These are phyloP conservation scores for Cistogaster globosa DNA, from an alignment of 2,888 invertebrate species.

Conservation along the genomic window DNA sequence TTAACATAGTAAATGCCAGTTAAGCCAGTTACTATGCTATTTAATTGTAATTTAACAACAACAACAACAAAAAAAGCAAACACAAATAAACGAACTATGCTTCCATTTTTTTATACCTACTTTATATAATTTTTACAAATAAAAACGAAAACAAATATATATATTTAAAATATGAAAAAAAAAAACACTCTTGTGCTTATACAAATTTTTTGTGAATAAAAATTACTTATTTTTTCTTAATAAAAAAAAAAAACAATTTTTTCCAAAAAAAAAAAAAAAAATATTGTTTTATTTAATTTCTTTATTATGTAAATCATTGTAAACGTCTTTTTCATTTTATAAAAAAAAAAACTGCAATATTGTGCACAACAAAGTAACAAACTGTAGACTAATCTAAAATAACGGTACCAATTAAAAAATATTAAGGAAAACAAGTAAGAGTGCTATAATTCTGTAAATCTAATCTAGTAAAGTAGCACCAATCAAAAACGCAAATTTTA, in stretches of 20 bases:
- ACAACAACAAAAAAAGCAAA: conserved; percentile 23
- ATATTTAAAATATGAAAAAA: conserved; percentile 50
- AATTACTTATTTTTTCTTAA: conserved; percentile 70
- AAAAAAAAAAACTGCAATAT: no score
- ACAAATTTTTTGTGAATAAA: conserved; percentile 72
- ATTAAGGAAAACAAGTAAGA: no score
- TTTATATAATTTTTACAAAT: conserved; percentile 55
- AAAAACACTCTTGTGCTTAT: conserved; percentile 70
- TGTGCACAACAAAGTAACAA: no score
- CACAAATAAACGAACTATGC: conserved; percentile 70
- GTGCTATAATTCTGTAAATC: no score
- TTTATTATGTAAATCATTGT: no score
- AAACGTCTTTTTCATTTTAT: no score
- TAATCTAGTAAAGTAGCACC: no score
- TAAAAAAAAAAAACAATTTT: conserved; percentile 43
- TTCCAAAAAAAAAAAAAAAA: background rate
- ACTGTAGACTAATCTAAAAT: no score
- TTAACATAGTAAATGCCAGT: conserved; percentile 70
- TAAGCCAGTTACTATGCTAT: conserved; percentile 70
- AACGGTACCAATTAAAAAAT: no score
- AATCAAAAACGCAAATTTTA: no score
- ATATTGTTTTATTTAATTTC: background rate
- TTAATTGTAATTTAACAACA: conserved; percentile 54
- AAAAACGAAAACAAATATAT: conserved; percentile 40
- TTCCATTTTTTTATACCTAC: conserved; percentile 73